Conservation (phyloP, 2,113 vertebrate species). For the Oryzias woworae region DNA sequence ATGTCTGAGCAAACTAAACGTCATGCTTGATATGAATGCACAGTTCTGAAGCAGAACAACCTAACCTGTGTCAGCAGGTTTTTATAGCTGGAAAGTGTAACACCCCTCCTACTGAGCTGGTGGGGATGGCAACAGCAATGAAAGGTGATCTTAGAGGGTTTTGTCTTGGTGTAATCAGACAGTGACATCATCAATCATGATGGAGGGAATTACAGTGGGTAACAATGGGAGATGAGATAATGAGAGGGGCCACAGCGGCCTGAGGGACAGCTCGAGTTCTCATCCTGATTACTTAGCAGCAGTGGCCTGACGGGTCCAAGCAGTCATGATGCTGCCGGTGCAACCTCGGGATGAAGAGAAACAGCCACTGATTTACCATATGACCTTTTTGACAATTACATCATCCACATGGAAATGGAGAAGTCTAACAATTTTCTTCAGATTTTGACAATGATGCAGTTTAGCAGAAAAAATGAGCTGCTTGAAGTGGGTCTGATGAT, state of each 20-base stretch:
- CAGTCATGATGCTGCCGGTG: conserved; percentile 10
- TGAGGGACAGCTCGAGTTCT: conserved; percentile 63
- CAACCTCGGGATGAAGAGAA: conserved; percentile 7
- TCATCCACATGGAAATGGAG: no score
- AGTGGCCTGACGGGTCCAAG: conserved; percentile 20
- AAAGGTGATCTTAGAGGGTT: conserved; percentile 71
- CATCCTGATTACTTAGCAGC: conserved; percentile 56
- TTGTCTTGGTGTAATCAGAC: conserved; percentile 77
- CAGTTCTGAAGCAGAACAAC: conserved; percentile 8
- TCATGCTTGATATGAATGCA: neutral
- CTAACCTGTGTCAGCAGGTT: conserved; percentile 10
- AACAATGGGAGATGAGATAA: conserved; percentile 76
- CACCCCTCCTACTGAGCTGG: conserved; percentile 14
- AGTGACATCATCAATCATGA: conserved; percentile 76
- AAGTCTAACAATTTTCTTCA: no score
- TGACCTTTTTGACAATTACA: neutral
- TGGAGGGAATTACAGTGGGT: conserved; percentile 69
- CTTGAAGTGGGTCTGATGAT: no score
- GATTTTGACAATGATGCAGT: no score
- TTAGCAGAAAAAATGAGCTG: no score
- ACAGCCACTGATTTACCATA: neutral
- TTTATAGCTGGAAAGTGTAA: neutral
- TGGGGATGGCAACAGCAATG: conserved; percentile 50
- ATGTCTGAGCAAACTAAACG: neutral
- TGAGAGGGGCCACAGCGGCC: conserved; percentile 59